These are phyloP conservation scores for Danaus plexippus DNA, from an alignment of 1,140 invertebrate genomes.

Conservation along the genomic window DNA sequence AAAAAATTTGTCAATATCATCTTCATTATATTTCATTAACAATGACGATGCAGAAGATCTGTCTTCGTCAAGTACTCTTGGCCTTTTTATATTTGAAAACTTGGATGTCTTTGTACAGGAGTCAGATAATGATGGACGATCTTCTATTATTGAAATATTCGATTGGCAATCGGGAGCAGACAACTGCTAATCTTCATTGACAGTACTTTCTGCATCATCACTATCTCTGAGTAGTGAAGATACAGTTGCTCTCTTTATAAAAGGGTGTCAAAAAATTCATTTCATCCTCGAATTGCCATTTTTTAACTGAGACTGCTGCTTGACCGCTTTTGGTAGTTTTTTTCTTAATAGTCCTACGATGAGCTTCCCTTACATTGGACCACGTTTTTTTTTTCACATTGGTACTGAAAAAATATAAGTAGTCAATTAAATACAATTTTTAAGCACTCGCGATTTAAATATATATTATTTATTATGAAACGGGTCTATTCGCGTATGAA, in stretches of 20 bases:
- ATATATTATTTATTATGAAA: constrained; percentile 22
- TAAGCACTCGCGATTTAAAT: constrained; percentile 11
- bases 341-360: constrained; percentile 23
- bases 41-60: constrained; percentile 21
- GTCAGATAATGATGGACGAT: constrained; percentile 3
- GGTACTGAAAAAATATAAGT: constrained; percentile 31
- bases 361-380: constrained; percentile 21
- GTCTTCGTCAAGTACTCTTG: constrained; percentile 1
- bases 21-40: constrained; percentile 26
- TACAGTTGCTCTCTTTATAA: constrained; percentile 26
- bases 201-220: constrained; percentile 17
- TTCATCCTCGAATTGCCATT: constrained; percentile 28
- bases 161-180: constrained; percentile 9
- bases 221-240: constrained; percentile 19
- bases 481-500: too few species aligned
- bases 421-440: constrained; percentile 10
- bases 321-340: constrained; percentile 30
- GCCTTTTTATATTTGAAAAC: constrained; percentile 16
- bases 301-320: constrained; percentile 23
- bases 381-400: constrained; percentile 32
- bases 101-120: constrained; percentile 11
- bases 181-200: constrained; percentile 19
- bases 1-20: constrained; percentile 31
- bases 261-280: constrained; percentile 28
- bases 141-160: not conserved